Percentiles rank a stretch among this genome's conserved stretches.
phyloP scores from a whole-genome alignment of 2,113 vertebrate genomes.

The Dendropsophus ebraccatus region DNA sequence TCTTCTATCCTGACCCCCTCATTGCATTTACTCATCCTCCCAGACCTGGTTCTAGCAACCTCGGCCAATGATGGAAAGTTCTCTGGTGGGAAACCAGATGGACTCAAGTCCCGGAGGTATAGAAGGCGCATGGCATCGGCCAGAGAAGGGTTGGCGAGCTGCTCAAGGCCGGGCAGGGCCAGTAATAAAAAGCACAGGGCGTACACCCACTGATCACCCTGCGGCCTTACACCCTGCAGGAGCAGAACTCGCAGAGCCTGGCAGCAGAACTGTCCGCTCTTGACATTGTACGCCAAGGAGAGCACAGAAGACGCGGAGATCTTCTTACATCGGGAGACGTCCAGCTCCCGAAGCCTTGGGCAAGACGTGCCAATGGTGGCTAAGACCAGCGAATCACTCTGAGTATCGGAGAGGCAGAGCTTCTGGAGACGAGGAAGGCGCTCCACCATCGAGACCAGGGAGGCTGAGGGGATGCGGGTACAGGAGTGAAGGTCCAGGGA shows the following conservation, averaged over 20 bases:
- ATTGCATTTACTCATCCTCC: background rate
- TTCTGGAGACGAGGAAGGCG: constrained; percentile 59
- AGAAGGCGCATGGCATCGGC: constrained; percentile 24
- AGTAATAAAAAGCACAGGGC: constrained; percentile 65
- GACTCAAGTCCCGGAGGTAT: accelerated
- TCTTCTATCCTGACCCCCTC: background rate
- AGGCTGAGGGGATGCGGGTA: constrained; percentile 17
- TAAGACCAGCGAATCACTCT: constrained; percentile 63
- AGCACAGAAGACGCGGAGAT: constrained; percentile 38
- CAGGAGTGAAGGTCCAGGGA: constrained; percentile 65
- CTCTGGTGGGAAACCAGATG: accelerated
- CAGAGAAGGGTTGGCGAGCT: background rate
- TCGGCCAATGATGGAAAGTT: constrained; percentile 64
- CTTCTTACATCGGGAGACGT: constrained; percentile 64
- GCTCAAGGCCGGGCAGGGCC: constrained; percentile 60
- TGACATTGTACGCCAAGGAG: constrained; percentile 61
- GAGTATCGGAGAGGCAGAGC: constrained; percentile 62
- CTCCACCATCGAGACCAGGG: constrained; percentile 63
- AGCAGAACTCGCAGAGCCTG: background rate
- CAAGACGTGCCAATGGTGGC: constrained; percentile 63
- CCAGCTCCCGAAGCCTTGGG: constrained; percentile 60
- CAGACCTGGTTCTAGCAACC: accelerated
- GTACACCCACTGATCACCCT: accelerated
- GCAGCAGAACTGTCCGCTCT: background rate
- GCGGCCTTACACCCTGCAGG: background rate